phyloP scores from a whole-genome alignment of 1,140 invertebrate species.

The Trichonephila clavata region DNA sequence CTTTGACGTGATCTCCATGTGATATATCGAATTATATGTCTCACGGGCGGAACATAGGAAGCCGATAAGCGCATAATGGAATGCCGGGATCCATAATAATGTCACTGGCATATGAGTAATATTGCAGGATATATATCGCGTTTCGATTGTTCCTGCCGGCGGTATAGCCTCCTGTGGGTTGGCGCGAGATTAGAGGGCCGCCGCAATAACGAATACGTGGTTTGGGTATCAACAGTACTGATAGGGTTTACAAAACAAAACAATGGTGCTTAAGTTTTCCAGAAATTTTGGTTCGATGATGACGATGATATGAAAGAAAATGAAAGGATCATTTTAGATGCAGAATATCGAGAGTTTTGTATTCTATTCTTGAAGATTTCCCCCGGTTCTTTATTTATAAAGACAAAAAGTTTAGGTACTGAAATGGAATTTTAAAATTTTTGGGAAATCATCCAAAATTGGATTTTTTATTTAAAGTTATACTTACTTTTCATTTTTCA shows the following conservation, averaged over 20 bases:
- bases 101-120: slow-evolving; percentile 49
- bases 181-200: background rate
- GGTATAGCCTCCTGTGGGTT: background rate
- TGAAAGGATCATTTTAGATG: too few species aligned
- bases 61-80: slow-evolving; percentile 68
- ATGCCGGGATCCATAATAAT: slow-evolving; percentile 61
- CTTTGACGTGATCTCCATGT: slow-evolving; percentile 55
- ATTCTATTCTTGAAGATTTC: too few species aligned
- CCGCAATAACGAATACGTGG: slow-evolving; percentile 29
- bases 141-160: slow-evolving; percentile 38
- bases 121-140: slow-evolving; percentile 11
- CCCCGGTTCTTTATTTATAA: too few species aligned
- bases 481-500: too few species aligned
- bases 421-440: too few species aligned
- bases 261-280: background rate
- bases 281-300: background rate
- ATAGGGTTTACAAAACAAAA: background rate
- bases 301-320: background rate
- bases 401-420: too few species aligned
- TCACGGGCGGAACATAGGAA: slow-evolving; percentile 53
- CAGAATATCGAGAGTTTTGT: too few species aligned
- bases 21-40: slow-evolving; percentile 63
- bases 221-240: slow-evolving; percentile 20
- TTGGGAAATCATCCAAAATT: too few species aligned
- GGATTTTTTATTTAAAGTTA: too few species aligned